A percentile compares a stretch with the other conserved stretches of the same genome.
phyloP scores from a whole-genome alignment of 1,140 invertebrate species.

The Drosophila saltans region DNA sequence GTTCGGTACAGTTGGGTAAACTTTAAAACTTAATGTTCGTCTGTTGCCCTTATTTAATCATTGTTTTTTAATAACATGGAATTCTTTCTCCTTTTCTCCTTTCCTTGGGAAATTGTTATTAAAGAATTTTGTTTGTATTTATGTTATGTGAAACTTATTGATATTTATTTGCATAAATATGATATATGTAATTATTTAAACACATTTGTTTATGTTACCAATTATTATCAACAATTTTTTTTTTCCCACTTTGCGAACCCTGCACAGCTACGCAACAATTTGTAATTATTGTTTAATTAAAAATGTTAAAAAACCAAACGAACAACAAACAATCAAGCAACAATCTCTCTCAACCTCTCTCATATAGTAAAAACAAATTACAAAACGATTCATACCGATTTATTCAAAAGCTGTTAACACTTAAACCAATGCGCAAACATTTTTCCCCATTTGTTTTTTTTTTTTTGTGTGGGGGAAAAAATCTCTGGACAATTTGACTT shows the following conservation, averaged over 20 bases:
- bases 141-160: not conserved
- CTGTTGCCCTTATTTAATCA: not conserved
- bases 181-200: constrained; percentile 2
- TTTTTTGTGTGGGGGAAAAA: constrained; percentile 34
- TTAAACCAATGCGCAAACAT: constrained; percentile 43
- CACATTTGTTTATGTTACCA: not conserved
- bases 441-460: not conserved
- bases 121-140: not conserved
- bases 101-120: not conserved
- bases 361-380: constrained; percentile 22
- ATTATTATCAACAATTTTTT: constrained; percentile 2
- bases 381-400: constrained; percentile 44
- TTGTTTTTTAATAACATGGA: not conserved
- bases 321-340: constrained; percentile 18
- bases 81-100: not conserved
- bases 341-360: constrained; percentile 28
- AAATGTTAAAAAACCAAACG: constrained; percentile 1
- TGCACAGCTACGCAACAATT: not conserved
- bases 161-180: constrained; percentile 6
- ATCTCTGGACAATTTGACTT: constrained; percentile 58
- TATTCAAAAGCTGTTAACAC: constrained; percentile 38
- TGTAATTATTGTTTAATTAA: constrained; percentile 12
- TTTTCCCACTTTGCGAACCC: not conserved
- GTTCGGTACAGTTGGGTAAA: too few species aligned
- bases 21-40: too few species aligned